A percentile compares a stretch with the other conserved stretches of the same genome.
Conservation (phyloP, 2,888 invertebrate genomes). For the Pyrgus malvae region DNA sequence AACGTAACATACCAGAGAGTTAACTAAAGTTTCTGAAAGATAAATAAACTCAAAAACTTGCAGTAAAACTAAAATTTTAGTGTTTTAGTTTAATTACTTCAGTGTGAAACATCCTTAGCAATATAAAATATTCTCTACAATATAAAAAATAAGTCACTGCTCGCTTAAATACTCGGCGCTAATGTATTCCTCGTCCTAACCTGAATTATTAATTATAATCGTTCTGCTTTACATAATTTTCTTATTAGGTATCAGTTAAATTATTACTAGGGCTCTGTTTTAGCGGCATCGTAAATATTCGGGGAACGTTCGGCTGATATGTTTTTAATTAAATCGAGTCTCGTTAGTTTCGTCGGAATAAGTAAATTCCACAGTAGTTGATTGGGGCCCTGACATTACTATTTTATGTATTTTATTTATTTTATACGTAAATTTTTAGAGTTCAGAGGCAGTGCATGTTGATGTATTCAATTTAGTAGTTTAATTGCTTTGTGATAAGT, state of each 20-base stretch:
- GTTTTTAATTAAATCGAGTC: slow-evolving; percentile 71
- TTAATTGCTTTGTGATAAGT: slow-evolving; percentile 13
- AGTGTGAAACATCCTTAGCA: slow-evolving; percentile 1
- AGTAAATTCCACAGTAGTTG: slow-evolving; percentile 47
- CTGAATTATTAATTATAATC: slow-evolving; percentile 77
- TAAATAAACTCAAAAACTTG: no score
- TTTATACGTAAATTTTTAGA: slow-evolving; percentile 19
- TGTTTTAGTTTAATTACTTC: background rate
- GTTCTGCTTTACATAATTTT: slow-evolving; percentile 74
- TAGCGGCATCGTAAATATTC: slow-evolving; percentile 73
- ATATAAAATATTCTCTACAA: slow-evolving; percentile 4
- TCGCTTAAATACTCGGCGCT: slow-evolving; percentile 39
- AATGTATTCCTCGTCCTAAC: slow-evolving; percentile 56
- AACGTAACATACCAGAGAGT: no score
- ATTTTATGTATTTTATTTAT: slow-evolving; percentile 23
- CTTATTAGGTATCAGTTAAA: slow-evolving; percentile 73
- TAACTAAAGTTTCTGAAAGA: no score
- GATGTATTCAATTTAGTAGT: slow-evolving; percentile 20
- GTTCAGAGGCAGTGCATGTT: slow-evolving; percentile 10
- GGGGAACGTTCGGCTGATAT: slow-evolving; percentile 58
- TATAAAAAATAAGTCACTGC: slow-evolving; percentile 38
- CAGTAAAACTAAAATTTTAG: no score
- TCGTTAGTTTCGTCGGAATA: slow-evolving; percentile 52
- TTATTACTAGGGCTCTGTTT: slow-evolving; percentile 66
- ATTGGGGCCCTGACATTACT: slow-evolving; percentile 40